Evolutionary conservation across 2,888 invertebrate species (phyloP).

Genomic region (Lissocephala sabroskyi): DNA sequence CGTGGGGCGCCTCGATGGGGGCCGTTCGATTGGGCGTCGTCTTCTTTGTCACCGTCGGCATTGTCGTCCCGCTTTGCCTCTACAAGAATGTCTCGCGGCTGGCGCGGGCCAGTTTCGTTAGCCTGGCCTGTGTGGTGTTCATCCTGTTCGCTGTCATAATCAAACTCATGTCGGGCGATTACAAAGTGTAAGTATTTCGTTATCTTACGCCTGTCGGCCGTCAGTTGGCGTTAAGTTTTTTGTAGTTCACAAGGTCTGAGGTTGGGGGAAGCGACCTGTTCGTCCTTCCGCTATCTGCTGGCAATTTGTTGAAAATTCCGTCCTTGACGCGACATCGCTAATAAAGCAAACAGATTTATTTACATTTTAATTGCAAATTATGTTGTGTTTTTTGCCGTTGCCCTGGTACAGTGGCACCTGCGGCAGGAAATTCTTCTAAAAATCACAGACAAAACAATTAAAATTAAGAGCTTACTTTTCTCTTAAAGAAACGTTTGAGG

Average conservation of each 20-base stretch:
- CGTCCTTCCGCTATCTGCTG: too few relatives aligned
- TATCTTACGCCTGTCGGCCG: too few relatives aligned
- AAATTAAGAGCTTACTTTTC: too few relatives aligned
- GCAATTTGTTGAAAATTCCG: not conserved
- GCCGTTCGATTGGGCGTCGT: constrained; percentile 75
- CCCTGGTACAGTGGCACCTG: too few relatives aligned
- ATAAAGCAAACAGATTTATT: constrained; percentile 53
- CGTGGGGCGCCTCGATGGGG: constrained; percentile 72
- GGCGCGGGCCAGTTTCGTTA: constrained; percentile 71
- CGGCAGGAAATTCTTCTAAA: too few relatives aligned
- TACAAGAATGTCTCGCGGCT: constrained; percentile 80
- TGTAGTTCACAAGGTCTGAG: too few relatives aligned
- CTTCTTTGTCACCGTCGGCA: constrained; percentile 80
- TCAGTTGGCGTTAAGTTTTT: too few relatives aligned
- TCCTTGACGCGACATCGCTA: constrained; percentile 12
- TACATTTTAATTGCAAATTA: constrained; percentile 58
- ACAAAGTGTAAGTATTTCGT: constrained; percentile 82
- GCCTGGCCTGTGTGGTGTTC: constrained; percentile 81
- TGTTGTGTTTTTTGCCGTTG: constrained; percentile 12
- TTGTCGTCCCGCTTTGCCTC: constrained; percentile 85
- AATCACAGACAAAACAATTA: too few relatives aligned
- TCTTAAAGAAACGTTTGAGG: too few relatives aligned
- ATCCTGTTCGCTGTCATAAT: constrained; percentile 79
- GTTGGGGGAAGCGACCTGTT: too few relatives aligned
- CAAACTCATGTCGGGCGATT: constrained; percentile 72